Conservation (phyloP, 2,113 vertebrate species). For the Blennius ocellaris region DNA sequence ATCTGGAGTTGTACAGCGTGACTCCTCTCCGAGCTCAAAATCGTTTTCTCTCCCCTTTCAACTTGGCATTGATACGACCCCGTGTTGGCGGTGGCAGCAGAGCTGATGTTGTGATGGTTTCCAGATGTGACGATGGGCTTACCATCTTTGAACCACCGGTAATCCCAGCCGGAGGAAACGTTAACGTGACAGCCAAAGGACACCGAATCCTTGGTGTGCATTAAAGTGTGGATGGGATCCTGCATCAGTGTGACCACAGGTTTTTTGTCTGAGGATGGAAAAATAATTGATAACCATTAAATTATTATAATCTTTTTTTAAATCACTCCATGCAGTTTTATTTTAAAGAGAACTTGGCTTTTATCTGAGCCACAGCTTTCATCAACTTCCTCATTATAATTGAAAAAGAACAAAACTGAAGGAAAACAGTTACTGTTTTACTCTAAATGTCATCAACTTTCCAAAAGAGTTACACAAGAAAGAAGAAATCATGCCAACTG, state of each 20-base stretch:
- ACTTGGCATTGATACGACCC: constrained; percentile 58
- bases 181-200: constrained; percentile 62
- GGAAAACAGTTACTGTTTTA: accelerated
- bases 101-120: constrained; percentile 5
- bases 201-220: constrained; percentile 56
- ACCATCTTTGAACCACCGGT: constrained; percentile 54
- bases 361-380: not conserved
- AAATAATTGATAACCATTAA: not conserved
- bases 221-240: constrained; percentile 10
- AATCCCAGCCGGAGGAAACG: constrained; percentile 68
- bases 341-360: not conserved
- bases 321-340: not conserved
- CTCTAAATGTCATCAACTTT: too few species aligned
- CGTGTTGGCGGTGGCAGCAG: not conserved
- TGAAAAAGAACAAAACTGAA: not conserved
- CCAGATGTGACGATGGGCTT: accelerated
- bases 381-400: not conserved
- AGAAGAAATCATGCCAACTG: too few species aligned
- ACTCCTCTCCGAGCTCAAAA: constrained; percentile 15
- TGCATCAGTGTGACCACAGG: constrained; percentile 44
- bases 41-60: not conserved
- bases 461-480: too few species aligned
- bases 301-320: not conserved
- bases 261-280: constrained; percentile 38
- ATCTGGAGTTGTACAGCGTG: not conserved